Evolutionary conservation across 2,888 invertebrate species (phyloP).

Genomic region (Dasypogon diadema): DNA sequence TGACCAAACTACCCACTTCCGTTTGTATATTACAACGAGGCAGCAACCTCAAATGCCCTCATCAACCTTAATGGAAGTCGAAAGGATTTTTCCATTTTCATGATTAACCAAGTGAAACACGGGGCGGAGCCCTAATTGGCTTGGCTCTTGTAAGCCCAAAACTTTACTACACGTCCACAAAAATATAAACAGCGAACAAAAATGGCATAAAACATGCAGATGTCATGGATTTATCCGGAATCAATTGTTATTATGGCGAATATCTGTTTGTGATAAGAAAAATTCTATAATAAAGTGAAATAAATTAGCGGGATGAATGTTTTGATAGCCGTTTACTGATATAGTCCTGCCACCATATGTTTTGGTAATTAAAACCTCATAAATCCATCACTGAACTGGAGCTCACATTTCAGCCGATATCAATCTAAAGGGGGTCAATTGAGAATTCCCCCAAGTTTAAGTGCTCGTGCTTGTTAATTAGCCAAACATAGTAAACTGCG

Average conservation of each 20-base stretch:
- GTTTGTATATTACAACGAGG: slow-evolving; percentile 29
- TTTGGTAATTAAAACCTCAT: slow-evolving; percentile 17
- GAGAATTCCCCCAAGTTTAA: neutral
- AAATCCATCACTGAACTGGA: slow-evolving; percentile 28
- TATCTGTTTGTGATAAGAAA: slow-evolving; percentile 23
- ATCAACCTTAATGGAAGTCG: slow-evolving; percentile 42
- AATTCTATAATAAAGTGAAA: neutral
- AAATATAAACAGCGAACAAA: neutral
- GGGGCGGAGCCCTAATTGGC: slow-evolving; percentile 45
- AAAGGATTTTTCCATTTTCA: slow-evolving; percentile 48
- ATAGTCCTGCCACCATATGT: slow-evolving; percentile 12
- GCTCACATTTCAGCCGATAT: neutral
- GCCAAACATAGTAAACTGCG: slow-evolving; percentile 15
- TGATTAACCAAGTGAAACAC: slow-evolving; percentile 49
- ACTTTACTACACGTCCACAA: neutral
- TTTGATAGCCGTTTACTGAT: slow-evolving; percentile 18
- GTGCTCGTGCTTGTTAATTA: slow-evolving; percentile 44
- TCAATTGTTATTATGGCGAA: slow-evolving; percentile 8
- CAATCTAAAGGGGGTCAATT: slow-evolving; percentile 6
- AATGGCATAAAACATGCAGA: slow-evolving; percentile 2
- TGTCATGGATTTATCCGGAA: neutral
- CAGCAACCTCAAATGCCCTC: slow-evolving; percentile 44
- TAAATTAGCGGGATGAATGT: slow-evolving; percentile 11
- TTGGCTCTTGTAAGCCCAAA: neutral
- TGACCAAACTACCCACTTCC: slow-evolving; percentile 54